Conservation (phyloP, 2,797 vertebrate genomes). For the Artibeus lituratus region DNA sequence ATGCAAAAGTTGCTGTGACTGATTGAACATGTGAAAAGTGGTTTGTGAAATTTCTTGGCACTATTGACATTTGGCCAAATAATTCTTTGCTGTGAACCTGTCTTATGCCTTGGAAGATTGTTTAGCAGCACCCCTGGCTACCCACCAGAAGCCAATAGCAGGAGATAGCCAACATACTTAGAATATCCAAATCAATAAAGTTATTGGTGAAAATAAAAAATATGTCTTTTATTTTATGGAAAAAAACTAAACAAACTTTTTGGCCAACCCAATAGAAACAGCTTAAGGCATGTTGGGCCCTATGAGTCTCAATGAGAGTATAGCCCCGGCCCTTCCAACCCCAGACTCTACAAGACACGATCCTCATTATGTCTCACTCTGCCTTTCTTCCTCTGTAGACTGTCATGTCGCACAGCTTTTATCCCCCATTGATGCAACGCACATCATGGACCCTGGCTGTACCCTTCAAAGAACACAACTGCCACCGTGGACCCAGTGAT, state of each 20-base stretch:
- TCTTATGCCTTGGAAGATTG: neutral
- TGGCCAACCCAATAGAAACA: neutral
- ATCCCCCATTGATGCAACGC: slow-evolving; percentile 90
- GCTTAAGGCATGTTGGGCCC: neutral
- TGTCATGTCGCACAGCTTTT: slow-evolving; percentile 67
- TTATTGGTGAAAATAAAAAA: neutral
- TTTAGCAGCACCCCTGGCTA: neutral
- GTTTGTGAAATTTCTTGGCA: neutral
- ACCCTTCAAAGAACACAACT: slow-evolving; percentile 88
- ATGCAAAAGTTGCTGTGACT: neutral
- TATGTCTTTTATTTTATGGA: neutral
- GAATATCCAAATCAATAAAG: neutral
- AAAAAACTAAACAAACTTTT: neutral
- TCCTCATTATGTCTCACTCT: neutral
- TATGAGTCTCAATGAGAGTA: neutral
- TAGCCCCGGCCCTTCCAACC: neutral
- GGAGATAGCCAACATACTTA: neutral
- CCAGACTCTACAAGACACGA: neutral
- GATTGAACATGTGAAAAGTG: neutral
- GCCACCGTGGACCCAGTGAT: slow-evolving; percentile 85
- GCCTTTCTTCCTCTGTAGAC: slow-evolving; percentile 24
- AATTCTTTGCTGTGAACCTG: neutral
- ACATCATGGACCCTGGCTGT: slow-evolving; percentile 84
- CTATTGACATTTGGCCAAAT: neutral
- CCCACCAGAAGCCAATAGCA: neutral